Evolutionary conservation across 2,888 invertebrate species (phyloP), one percentile per base, ranked within the genome.

Genomic region (Chaitophorus viminalis): DNA sequence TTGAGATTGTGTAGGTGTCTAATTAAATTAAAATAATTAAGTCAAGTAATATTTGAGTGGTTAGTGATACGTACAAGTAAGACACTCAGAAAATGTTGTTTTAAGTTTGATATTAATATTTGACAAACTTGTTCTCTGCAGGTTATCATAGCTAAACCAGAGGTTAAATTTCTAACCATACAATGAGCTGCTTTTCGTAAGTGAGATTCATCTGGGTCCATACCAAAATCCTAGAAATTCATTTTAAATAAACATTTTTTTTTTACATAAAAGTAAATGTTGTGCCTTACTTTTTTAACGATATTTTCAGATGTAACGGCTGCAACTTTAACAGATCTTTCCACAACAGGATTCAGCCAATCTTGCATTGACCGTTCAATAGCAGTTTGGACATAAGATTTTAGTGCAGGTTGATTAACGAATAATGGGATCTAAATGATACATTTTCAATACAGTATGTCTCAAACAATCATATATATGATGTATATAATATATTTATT

Each of bases 111-210:
- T 91, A 94, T 95, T 90, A 99, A 96, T 3, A 97, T 96, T 82
- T 95, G 94, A n/a, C 96, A 93, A 84, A 95, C 92, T 89, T 94
- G 93, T 92, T 99, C 99, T 89, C 98, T 94, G 91, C 98, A 99
- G 0, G 99, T 99, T 88, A 99, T 99, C 96, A 99, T 97, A 6
- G 99, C 98, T 97, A 99, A 98, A 68, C 98, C 99, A 25, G 98
- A 98, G 0, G 98, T 97, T 90, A 99, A 93, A 92, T 98, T 97
- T 33, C 98, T 94, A 90, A 98, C 98, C 98, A 99, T 98, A 91
- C 97, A 97, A 91, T 99, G 98, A 0, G 98, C 97, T 8, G 98
- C 98, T 0, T 95, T 94, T 29, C 98, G 94, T 96, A 99, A 96
- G 89, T 97, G 94, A 72, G 94, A 94, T 92, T 99, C 99, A 90